Evolutionary conservation across 2,888 invertebrate genomes (phyloP), one percentile per base, ranked within the genome.

Genomic region (Caenorhabditis sp.): DNA sequence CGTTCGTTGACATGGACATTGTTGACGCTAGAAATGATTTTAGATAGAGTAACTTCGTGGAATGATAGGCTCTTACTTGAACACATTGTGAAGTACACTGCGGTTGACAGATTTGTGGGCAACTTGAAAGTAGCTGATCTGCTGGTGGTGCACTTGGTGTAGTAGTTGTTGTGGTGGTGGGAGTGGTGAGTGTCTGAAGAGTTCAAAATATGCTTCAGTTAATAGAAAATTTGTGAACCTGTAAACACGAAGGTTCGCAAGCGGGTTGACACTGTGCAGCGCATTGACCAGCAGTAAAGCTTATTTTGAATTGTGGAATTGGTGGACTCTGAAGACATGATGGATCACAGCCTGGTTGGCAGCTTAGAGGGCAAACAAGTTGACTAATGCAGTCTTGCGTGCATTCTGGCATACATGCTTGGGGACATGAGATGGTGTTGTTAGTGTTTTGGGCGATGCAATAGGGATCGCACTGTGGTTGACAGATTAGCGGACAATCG

Each of bases 21-120:
- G 62, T 66, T 72, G 73, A 61, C 67, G 70, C 70, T 75, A 62
- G 7, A 59, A 60, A n/a, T n/a, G 8, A 20, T 7, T 23, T 31
- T 31, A 14, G 26, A 23, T 4, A 17, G 20, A 25, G 10, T 26
- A 23, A 60, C 8, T 5, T 4, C 20, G 23, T 23, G 21, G 5
- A 7, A 25, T 53, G 12, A n/a, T 17, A 2, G 38, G 8, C n/a
- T 21, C n/a, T 43, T 60, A 63, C 74, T 69, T 77, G 77, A 67
- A 77, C 65, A 53, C 77, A 77, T 67, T 75, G 74, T n/a, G 71
- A 63, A 38, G 61, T 60, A 69, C 77, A 77, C 52, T 77, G 77
- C 62, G 77, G 77, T 54, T 72, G 77, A 61, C 70, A 73, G 43
- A 72, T 57, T 58, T 67, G 72, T 65, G 72, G 67, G 67, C 72